Conservation (phyloP, 92 coral and sea anemone species). For the Palythoa heliodiscus region DNA sequence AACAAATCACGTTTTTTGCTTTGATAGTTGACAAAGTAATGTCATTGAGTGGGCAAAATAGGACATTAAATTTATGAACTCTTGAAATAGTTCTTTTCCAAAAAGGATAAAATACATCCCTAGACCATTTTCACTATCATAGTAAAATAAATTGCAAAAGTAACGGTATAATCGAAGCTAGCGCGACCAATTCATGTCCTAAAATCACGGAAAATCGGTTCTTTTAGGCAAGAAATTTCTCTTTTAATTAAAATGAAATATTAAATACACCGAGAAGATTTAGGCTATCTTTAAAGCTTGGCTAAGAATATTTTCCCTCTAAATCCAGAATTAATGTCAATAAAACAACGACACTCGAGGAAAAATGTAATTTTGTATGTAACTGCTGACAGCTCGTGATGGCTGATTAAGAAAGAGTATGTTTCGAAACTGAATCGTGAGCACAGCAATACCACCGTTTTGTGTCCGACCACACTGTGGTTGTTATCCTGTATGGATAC, state of each 20-base stretch:
- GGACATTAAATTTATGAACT: not conserved
- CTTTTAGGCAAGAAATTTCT: not conserved
- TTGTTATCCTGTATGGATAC: not conserved
- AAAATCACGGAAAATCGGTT: too few relatives aligned
- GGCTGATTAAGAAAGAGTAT: not conserved
- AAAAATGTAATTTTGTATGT: too few relatives aligned
- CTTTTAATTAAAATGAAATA: too few relatives aligned
- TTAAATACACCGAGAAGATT: not conserved
- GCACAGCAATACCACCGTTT: not conserved
- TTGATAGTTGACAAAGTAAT: not conserved
- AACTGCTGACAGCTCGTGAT: too few relatives aligned
- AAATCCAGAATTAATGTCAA: not conserved
- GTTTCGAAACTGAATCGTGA: not conserved
- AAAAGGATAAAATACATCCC: not conserved
- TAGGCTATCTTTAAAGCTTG: not conserved
- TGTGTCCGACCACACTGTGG: not conserved
- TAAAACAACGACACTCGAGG: not conserved
- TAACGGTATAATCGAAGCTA: too few relatives aligned
- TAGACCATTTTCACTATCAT: not conserved
- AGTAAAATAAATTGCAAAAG: too few relatives aligned
- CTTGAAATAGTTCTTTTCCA: not conserved
- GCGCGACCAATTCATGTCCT: too few relatives aligned
- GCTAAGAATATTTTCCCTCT: not conserved
- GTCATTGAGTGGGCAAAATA: not conserved
- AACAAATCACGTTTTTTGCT: not conserved